Base-by-base conservation (phyloP, 2,113 vertebrate genomes). In the Heloderma charlesbogerti region DNA sequence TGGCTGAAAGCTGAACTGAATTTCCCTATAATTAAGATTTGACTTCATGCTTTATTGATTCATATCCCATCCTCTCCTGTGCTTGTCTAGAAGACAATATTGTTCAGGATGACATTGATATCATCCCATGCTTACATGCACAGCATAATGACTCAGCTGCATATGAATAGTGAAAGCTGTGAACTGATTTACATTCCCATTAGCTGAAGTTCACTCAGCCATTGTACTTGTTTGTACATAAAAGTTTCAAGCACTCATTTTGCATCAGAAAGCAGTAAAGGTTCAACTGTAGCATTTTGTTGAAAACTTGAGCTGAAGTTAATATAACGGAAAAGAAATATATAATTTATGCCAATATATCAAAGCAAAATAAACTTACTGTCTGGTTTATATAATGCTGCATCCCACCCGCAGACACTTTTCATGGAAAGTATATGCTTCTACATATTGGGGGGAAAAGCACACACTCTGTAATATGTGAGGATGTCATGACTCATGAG, bases 1-100 rank as follows among this genome's bases (percentile, higher is more conserved):
- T 92, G 89, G 88, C 54, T 94, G 82, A 90, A 94, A 91, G 15
- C n/a, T 7, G 67, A 91, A 89, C 67, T 2, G 16, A 43, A 57
- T 89, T 94, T 92, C 71, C n/a, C 60, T 87, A 86, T n/a, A 92
- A 91, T 88, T 94, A 93, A 91, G 31, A 91, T 90, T 71, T 93
- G 37, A 90, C 0, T 92, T 91, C 81, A 87, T 80, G n/a, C 69
- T 8, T 12, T 80, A 74, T 25, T 91, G 12, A 67, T 92, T 91
- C 78, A 75, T 81, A 63, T 72, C 40, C 87, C 72, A 82, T 75
- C 37, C 31, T 66, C 40, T 75, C 89, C 84, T 92, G 40, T 86
- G 5, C 34, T 88, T 89, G 22, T 94, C 75, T 89, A 66, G n/a
- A 94, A 71, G 37, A 91, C 31, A 67, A 9, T 43, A n/a, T 82